Evolutionary conservation across 2,797 vertebrate genomes (phyloP), one percentile per base, ranked within the genome.

Genomic region (Pseudocheirus occidentalis): DNA sequence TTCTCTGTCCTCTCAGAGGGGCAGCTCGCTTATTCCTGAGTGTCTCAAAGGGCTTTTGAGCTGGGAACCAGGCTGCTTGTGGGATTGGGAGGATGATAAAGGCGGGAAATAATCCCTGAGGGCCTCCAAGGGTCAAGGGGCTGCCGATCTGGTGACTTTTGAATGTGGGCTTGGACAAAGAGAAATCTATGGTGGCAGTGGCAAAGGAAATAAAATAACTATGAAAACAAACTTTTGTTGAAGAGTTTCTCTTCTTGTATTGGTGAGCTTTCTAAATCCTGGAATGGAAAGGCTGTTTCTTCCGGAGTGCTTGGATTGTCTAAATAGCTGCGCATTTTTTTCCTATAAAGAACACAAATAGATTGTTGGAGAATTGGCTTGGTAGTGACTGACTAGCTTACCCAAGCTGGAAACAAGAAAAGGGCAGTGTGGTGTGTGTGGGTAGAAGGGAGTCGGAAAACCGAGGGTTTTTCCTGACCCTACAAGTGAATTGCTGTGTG

Each of bases 141-240:
- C 97, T 90, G 31, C 89, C 90, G 95, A 92, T 95, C 96, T 97
- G 96, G 90, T 96, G 97, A 94, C 96, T 98, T 97, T 95, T 96
- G 95, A 96, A 96, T 91, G 91, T 90, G 52, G 92, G 81, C 46
- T 59, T 92, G 90, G 94, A 97, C 97, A 97, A 97, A 97, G 96
- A 97, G 93, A 97, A 97, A 96, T 97, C 97, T 97, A 96, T 95
- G 96, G 94, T 29, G 92, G 93, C 92, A 93, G 96, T 95, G 95
- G 53, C 0, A 57, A 96, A 97, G 96, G 95, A 97, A 97, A 97
- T 90, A 91, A 96, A 96, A 93, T 94, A 96, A 97, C 94, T 95
- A 91, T 96, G 97, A 98, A 97, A 98, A 98, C 96, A 97, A 96
- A 97, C 97, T 97, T 96, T 57, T 95, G 96, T 96, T 97, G 95